Base-by-base conservation (phyloP, 2,888 invertebrate genomes). In the Eupithecia abbreviata region DNA sequence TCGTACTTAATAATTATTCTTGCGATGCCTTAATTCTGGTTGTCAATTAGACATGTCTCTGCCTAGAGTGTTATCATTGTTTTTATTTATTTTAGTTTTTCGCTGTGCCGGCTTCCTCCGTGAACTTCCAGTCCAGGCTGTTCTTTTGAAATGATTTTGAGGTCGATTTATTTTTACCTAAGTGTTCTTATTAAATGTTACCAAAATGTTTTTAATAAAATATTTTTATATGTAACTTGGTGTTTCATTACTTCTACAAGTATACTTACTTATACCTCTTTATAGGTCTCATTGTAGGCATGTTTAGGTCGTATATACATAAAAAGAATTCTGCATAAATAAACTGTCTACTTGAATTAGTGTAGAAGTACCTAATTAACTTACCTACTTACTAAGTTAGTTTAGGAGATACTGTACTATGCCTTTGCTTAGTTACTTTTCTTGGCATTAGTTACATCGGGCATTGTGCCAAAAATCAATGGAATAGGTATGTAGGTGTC, bases 181-280 rank as follows among this genome's bases (percentile, higher is more conserved):
- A 95, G 95, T 95, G 95, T 95, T 95, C 95, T 95, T 95, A 95
- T 95, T 95, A 95, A 95, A 95, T 95, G 95, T 95, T 95, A 95
- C 95, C 95, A 95, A 95, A 95, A 95, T 95, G 95, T 95, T 95
- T 95, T 95, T 95, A 95, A 95, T 95, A 95, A 95, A 95, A 95
- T 95, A 95, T 95, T 95, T 95, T 95, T 95, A 95, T 95, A 95
- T 94, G 95, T 95, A 95, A 13, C 78, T 76, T 81, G 84, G 81
- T 87, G 89, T 92, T 92, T 92, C 74, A 30, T 30, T 30, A 30
- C 30, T 30, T 30, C 30, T 30, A 30, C 30, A 30, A 30, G 30
- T 30, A 30, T 30, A 30, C 30, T 30, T 30, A 30, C 0, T 30
- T 30, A n/a, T n/a, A 30, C 30, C 30, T 30, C 30, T 30, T 30